Evolutionary conservation across 92 coral and sea anemone genomes (phyloP), one percentile per base, ranked within the genome.

Genomic region (Actinernus sp.): DNA sequence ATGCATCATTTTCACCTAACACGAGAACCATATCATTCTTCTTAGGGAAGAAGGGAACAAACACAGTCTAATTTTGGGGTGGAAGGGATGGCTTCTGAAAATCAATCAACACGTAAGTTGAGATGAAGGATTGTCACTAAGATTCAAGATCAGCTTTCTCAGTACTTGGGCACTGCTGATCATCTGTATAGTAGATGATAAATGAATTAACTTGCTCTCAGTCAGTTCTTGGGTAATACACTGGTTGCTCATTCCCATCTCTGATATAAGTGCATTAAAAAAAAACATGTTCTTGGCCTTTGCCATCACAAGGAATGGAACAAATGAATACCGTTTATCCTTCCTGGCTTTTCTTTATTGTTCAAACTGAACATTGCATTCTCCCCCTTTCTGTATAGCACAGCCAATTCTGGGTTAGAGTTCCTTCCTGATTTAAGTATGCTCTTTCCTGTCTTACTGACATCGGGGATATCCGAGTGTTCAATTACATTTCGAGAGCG

Each of bases 1-100:
- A n/a, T n/a, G n/a, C 57, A 68, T 69, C 85, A 62, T 54, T 37
- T 46, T 84, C 74, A 14, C 91, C 85, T 48, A 61, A 65, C 47
- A 84, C 52, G 3, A 69, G 49, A 28, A 84, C 81, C 74, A 77
- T 63, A 45, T 84, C 91, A 62, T 77, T 22, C 55, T 62, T 84
- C 65, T 60, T 50, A 27, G 85, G 80, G 71, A 76, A 76, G 55
- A 68, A 76, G 5, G 85, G 85, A 43, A 84, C 79, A 31, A 76
- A 84, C 38, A 69, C 85, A 58, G 29, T 32, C 71, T 76, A 69
- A 41, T 84, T 84, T 26, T 76, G 90, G 33, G 74, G 55, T 52
- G 85, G 80, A 38, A 84, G 49, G 32, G 68, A 49, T 44, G 90
- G 81, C 34, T 28, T 55, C 53, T 76, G 31, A 77, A 84, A 84